Conservation (phyloP, 2,797 vertebrate genomes). For the Neoniphon sammara region DNA sequence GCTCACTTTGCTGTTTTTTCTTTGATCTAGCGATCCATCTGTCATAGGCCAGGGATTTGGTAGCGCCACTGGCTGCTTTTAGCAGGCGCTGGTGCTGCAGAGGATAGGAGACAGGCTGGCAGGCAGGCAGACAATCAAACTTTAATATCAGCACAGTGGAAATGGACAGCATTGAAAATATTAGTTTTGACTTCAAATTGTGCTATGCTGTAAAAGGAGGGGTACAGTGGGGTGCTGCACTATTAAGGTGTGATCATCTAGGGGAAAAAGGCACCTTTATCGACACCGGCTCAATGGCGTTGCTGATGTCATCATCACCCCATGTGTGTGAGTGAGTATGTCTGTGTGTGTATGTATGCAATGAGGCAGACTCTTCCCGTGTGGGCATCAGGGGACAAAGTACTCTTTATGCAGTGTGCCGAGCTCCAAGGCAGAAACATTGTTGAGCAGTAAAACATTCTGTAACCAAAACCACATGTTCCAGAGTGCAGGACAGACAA, state of each 20-base stretch:
- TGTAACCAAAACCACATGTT: slow-evolving; percentile 87
- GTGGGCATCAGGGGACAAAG: slow-evolving; percentile 86
- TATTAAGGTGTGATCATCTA: slow-evolving; percentile 36
- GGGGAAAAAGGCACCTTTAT: slow-evolving; percentile 63
- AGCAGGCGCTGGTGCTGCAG: slow-evolving; percentile 12
- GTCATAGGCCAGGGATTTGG: slow-evolving; percentile 39
- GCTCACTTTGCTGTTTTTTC: slow-evolving; percentile 45
- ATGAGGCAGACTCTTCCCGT: slow-evolving; percentile 74
- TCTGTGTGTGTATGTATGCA: slow-evolving; percentile 30
- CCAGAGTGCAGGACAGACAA: slow-evolving; percentile 79
- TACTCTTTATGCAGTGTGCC: slow-evolving; percentile 85
- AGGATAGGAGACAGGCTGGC: slow-evolving; percentile 7
- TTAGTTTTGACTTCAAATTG: slow-evolving; percentile 50
- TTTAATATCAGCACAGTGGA: slow-evolving; percentile 52
- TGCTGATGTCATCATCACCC: slow-evolving; percentile 78
- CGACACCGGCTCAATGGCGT: slow-evolving; percentile 54
- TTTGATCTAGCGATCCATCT: slow-evolving; percentile 49
- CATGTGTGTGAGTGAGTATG: not conserved
- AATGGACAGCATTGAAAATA: slow-evolving; percentile 47
- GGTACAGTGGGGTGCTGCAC: slow-evolving; percentile 19
- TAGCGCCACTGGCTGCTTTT: slow-evolving; percentile 20
- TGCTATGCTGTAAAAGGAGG: slow-evolving; percentile 28
- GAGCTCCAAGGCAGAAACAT: slow-evolving; percentile 85
- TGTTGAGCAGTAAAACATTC: slow-evolving; percentile 87
- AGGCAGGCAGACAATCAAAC: slow-evolving; percentile 49